A percentile compares a stretch with the other conserved stretches of the same genome.
These are phyloP conservation scores for Panthera tigris DNA, from an alignment of 2,113 vertebrate genomes.

Conservation along the genomic window DNA sequence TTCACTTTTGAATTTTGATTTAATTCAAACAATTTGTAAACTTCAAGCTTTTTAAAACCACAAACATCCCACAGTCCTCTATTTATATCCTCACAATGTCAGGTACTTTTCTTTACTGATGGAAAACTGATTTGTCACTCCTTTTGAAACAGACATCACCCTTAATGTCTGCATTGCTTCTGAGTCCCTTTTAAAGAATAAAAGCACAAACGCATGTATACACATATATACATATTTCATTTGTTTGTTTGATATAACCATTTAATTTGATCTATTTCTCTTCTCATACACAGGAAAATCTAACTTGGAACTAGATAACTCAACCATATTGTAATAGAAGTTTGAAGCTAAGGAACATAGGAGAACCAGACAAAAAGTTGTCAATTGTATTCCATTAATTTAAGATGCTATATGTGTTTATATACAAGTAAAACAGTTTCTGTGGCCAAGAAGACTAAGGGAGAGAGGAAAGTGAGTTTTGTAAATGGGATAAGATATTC, in stretches of 20 bases:
- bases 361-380: neutral
- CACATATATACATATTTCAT: neutral
- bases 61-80: neutral
- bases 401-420: neutral
- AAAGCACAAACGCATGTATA: neutral
- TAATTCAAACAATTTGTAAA: conserved; percentile 23
- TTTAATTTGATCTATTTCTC: conserved; percentile 13
- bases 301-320: neutral
- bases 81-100: neutral
- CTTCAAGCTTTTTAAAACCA: conserved; percentile 3
- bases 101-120: neutral
- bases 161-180: neutral
- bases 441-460: neutral
- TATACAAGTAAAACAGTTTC: neutral
- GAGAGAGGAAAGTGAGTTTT: neutral
- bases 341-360: neutral
- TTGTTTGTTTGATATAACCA: neutral
- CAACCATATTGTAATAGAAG: neutral
- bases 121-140: neutral
- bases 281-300: neutral
- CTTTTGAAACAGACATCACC: neutral
- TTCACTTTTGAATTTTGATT: conserved; percentile 21
- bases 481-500: neutral
- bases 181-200: neutral
- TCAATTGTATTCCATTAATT: neutral